phyloP scores from a whole-genome alignment of 2,797 vertebrate genomes.

The Alca torda region DNA sequence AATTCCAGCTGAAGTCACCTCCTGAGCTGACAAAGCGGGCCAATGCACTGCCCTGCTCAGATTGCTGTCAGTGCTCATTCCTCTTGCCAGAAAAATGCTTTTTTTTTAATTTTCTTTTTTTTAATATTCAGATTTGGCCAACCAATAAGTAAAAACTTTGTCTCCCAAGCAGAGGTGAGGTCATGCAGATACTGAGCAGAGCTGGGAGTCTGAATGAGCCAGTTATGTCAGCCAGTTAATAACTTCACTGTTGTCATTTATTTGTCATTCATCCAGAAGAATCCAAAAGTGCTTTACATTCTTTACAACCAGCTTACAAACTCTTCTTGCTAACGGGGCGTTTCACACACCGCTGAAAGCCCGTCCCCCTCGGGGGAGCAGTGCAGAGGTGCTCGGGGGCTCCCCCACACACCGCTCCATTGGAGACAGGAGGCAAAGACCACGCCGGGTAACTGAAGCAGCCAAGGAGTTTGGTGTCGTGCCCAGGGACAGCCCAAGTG shows the following conservation, averaged over 20 bases:
- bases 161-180: conserved; percentile 58
- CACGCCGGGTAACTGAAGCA: accelerated
- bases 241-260: conserved; percentile 64
- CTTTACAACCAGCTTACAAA: conserved; percentile 24
- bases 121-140: conserved; percentile 23
- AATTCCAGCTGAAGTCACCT: conserved; percentile 65
- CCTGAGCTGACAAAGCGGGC: conserved; percentile 53
- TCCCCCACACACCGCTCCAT: accelerated
- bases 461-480: background rate
- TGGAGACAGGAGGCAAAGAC: background rate
- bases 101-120: background rate
- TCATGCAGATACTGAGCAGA: conserved; percentile 52
- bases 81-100: conserved; percentile 9
- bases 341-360: background rate
- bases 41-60: conserved; percentile 8
- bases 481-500: background rate
- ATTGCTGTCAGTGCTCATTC: conserved; percentile 59
- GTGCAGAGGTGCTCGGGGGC: background rate
- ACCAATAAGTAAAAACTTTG: conserved; percentile 58
- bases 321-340: background rate
- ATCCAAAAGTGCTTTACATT: conserved; percentile 63
- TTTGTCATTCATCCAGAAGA: conserved; percentile 72
- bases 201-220: conserved; percentile 42
- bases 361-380: background rate
- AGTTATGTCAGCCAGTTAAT: conserved; percentile 67